A percentile compares a stretch with the other conserved stretches of the same genome.
These are phyloP conservation scores for Coelinius sp. DNA, from an alignment of 2,888 invertebrate genomes.

Conservation along the genomic window DNA sequence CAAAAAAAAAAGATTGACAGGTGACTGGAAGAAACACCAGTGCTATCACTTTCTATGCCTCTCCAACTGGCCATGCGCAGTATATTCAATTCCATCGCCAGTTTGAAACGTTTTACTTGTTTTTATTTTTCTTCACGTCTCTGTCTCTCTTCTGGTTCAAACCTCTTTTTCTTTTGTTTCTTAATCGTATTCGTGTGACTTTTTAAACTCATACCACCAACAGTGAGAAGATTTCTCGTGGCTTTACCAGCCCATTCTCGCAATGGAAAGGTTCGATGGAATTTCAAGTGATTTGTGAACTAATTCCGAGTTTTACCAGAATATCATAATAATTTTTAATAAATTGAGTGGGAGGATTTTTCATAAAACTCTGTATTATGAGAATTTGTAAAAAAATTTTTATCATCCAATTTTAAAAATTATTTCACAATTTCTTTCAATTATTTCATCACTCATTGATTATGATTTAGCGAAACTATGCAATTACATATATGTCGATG, in stretches of 20 bases:
- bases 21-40: conserved; percentile 48
- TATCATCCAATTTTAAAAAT: not conserved
- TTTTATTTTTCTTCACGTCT: conserved; percentile 25
- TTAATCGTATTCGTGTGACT: conserved; percentile 20
- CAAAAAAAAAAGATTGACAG: conserved; percentile 45
- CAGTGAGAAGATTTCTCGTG: conserved; percentile 29
- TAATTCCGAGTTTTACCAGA: conserved; percentile 36
- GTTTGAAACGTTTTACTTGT: conserved; percentile 35
- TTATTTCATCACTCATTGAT: conserved; percentile 8
- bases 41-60: conserved; percentile 52
- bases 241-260: conserved; percentile 10
- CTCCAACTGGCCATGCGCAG: conserved; percentile 43
- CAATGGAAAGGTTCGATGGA: conserved; percentile 41
- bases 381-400: too few species aligned
- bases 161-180: conserved; percentile 34
- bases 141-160: conserved; percentile 31
- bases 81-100: conserved; percentile 44
- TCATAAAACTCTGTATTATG: not conserved
- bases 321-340: not conserved
- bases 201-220: conserved; percentile 21
- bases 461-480: conserved; percentile 29
- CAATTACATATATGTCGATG: conserved; percentile 26
- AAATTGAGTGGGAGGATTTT: not conserved
- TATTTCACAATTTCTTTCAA: not conserved
- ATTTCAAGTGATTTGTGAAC: conserved; percentile 47